These are phyloP conservation scores for Diarsia rubi DNA, from an alignment of 2,888 invertebrate species.

Conservation along the genomic window DNA sequence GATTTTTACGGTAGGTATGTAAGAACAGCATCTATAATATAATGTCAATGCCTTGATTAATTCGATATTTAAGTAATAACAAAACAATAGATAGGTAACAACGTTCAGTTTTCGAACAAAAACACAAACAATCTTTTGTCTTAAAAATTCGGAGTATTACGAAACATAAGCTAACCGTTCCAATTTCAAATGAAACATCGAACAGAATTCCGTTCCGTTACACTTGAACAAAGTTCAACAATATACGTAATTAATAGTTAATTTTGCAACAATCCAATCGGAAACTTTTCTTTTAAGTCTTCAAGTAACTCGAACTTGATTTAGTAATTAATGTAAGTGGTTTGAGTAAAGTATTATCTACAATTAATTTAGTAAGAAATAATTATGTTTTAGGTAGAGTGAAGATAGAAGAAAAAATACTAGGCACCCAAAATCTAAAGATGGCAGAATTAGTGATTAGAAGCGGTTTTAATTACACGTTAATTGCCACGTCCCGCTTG, in stretches of 20 bases:
- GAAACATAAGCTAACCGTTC: background rate
- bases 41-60: background rate
- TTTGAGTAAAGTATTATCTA: background rate
- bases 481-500: too few relatives aligned
- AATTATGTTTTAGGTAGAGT: background rate
- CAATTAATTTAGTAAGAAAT: background rate
- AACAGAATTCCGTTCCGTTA: slow-evolving; percentile 21
- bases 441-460: background rate
- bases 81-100: background rate
- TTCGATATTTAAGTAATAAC: background rate
- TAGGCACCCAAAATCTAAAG: too few relatives aligned
- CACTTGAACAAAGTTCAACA: slow-evolving; percentile 18
- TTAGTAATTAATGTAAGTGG: slow-evolving; percentile 19
- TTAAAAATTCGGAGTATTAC: background rate
- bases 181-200: slow-evolving; percentile 13
- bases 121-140: background rate
- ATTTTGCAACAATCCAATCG: slow-evolving; percentile 5
- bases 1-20: background rate
- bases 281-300: background rate
- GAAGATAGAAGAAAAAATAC: background rate
- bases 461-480: background rate
- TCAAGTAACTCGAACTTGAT: slow-evolving; percentile 11
- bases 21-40: background rate
- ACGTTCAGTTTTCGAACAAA: background rate
- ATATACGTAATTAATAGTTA: slow-evolving; percentile 14